Percentiles rank a stretch among this genome's conserved stretches.
These are phyloP conservation scores for Mormyrops boulengeri DNA, from an alignment of 2,797 vertebrate species.

Conservation along the genomic window DNA sequence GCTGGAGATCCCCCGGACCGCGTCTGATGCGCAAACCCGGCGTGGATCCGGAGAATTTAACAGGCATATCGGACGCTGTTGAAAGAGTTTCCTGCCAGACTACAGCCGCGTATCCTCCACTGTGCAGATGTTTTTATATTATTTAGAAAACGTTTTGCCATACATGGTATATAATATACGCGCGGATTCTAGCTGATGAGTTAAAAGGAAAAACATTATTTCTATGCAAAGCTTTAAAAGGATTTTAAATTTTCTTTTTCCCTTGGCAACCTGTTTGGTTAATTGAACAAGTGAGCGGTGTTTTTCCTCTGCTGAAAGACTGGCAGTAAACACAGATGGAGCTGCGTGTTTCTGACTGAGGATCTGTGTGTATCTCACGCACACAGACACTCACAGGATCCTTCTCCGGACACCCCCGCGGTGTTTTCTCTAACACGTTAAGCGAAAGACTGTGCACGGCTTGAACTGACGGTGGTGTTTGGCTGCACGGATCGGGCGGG, in stretches of 20 bases:
- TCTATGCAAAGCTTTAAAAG: neutral
- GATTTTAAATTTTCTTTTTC: neutral
- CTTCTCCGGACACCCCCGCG: neutral
- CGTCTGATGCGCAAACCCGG: neutral
- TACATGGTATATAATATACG: neutral
- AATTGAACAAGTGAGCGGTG: slow-evolving; percentile 1
- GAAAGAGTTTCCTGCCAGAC: neutral
- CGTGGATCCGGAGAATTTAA: neutral
- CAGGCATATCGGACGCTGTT: neutral
- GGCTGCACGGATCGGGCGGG: neutral
- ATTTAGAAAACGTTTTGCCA: neutral
- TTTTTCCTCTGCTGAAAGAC: slow-evolving; percentile 1
- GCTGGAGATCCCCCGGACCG: neutral
- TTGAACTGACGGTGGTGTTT: neutral
- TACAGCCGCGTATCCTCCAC: neutral
- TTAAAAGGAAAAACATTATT: neutral
- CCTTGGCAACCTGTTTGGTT: slow-evolving; percentile 5
- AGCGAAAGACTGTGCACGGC: neutral
- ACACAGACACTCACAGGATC: neutral
- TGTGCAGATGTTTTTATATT: neutral
- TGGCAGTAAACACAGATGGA: neutral
- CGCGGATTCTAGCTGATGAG: neutral
- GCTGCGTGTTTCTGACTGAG: neutral
- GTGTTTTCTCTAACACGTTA: neutral
- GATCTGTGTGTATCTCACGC: neutral